A percentile compares a stretch with the other conserved stretches of the same genome.
phyloP scores from a whole-genome alignment of 2,797 vertebrate genomes.

The Steatocranus sp. region DNA sequence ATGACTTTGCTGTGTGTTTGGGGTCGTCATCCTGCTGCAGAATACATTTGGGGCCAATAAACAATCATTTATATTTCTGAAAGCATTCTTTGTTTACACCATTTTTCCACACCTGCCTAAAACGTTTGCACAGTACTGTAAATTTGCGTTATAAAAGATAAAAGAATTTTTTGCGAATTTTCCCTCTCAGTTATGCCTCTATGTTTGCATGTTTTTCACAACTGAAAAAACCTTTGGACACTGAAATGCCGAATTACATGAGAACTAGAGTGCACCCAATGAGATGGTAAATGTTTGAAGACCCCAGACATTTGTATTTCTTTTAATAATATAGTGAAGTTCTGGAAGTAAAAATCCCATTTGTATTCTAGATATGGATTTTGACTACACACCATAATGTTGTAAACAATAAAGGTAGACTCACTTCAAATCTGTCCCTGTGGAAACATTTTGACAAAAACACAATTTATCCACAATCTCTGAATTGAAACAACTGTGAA shows the following conservation, averaged over 20 bases:
- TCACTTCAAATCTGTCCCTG: background rate
- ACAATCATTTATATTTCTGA: background rate
- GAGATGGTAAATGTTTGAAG: conserved; percentile 1
- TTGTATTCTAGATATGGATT: background rate
- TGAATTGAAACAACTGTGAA: background rate
- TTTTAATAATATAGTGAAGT: background rate
- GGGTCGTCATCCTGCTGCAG: background rate
- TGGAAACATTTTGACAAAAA: background rate
- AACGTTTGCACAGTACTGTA: background rate
- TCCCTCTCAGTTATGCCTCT: background rate
- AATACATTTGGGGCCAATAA: background rate
- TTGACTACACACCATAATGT: background rate
- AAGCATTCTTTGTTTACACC: rapidly evolving
- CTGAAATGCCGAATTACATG: background rate
- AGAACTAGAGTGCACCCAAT: background rate
- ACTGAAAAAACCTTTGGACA: background rate
- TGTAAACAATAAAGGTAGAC: background rate
- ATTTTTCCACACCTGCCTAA: background rate
- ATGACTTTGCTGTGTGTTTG: background rate
- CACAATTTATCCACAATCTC: background rate
- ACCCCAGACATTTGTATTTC: background rate
- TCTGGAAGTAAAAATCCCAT: background rate
- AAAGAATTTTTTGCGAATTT: background rate
- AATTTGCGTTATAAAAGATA: background rate
- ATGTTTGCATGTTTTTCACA: background rate